These are phyloP conservation scores for Phyllostomus hastatus DNA, from an alignment of 2,113 vertebrate species.

Conservation along the genomic window DNA sequence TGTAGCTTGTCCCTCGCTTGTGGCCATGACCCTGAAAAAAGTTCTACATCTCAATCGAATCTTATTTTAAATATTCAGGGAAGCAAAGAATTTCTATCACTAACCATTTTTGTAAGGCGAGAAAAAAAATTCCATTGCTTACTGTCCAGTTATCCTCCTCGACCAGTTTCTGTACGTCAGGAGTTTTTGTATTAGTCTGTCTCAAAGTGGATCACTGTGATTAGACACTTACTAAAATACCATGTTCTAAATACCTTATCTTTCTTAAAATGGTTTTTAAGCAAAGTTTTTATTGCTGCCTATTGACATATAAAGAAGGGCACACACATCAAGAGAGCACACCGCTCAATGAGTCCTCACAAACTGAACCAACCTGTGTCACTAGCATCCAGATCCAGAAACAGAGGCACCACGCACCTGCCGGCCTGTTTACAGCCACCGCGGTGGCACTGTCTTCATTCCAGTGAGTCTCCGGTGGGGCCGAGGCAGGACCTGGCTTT, in stretches of 20 bases:
- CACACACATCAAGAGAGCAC: background rate
- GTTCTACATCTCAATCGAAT: background rate
- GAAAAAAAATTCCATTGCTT: background rate
- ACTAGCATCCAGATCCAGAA: background rate
- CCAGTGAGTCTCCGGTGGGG: background rate
- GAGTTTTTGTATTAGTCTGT: background rate
- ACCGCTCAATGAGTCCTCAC: background rate
- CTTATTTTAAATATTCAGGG: background rate
- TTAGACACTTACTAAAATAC: background rate
- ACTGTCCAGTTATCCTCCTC: background rate
- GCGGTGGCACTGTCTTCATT: background rate
- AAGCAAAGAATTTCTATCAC: background rate
- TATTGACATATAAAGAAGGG: background rate
- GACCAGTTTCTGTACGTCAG: background rate
- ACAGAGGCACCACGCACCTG: background rate
- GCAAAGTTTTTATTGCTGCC: background rate
- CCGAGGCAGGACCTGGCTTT: background rate
- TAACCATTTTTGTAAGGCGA: background rate
- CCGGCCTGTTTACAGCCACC: background rate
- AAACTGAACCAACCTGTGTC: background rate
- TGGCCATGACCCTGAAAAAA: background rate
- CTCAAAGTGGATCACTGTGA: background rate
- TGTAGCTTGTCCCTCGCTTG: background rate
- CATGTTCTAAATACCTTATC: background rate
- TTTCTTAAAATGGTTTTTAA: background rate